Base-by-base conservation (phyloP, 2,888 invertebrate species). In the Rhopalosiphum nymphaeae region DNA sequence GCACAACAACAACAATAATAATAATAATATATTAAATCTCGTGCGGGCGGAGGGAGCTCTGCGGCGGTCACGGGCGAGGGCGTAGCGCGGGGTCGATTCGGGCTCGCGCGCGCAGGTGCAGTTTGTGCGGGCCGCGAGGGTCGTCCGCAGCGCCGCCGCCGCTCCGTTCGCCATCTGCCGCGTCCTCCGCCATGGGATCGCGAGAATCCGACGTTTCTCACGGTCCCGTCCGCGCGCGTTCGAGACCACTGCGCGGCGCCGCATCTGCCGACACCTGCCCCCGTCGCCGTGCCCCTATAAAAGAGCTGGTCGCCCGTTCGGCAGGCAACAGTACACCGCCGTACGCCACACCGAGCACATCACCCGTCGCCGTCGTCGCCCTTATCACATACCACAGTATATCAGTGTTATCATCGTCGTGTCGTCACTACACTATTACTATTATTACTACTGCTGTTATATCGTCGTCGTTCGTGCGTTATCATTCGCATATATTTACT, bases 211-310 rank as follows among this genome's bases (percentile, higher is more conserved):
- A 57, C n/a, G 91, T 91, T 94, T 92, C 94, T 94, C 94, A 91
- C 94, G 94, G 94, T 94, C 94, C 92, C 92, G 92, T 92, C 92
- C 93, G 85, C 84, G 89, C 93, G 89, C 78, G 36, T 42, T 49
- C 57, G 13, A 46, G 36, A 61, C 90, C 57, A 56, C 85, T 78
- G 78, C 78, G 9, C 78, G 78, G 78, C 42, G 49, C 42, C 44
- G 94, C 94, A 94, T 94, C 94, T 94, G 94, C 94, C 90, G 21
- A 91, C 94, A 94, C 94, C 94, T 94, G 94, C 94, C 91, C 84
- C 42, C 67, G 29, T 57, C 57, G n/a, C 42, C 53, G 67, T 49
- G 21, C 11, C 26, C 67, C 91, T 94, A 94, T 94, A 94, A 85
- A 94, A 94, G 86, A 49, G 86, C 53, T 67, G 67, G 26, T 36